Percentiles rank a stretch among this genome's conserved stretches.
These are phyloP conservation scores for Brachionus manjavacas DNA, from an alignment of 1,140 invertebrate genomes.

Conservation along the genomic window DNA sequence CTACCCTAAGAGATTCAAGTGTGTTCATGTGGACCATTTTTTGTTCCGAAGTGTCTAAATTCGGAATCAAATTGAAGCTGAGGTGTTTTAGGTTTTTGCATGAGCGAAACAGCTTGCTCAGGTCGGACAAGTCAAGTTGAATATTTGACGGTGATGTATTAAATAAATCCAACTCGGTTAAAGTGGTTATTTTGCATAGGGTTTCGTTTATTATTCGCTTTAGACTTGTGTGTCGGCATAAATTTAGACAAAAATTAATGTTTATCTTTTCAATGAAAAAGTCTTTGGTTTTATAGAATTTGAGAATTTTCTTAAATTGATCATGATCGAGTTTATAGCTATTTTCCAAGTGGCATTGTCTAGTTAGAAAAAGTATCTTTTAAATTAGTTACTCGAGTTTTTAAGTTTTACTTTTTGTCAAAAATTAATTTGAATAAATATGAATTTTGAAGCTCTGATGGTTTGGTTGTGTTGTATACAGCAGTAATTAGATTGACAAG, in stretches of 20 bases:
- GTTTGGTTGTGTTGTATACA: neutral
- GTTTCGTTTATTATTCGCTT: neutral
- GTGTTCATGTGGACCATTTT: neutral
- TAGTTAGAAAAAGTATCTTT: neutral
- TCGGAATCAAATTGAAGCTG: neutral
- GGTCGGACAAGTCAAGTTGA: neutral
- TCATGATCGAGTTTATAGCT: neutral
- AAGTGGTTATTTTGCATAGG: neutral
- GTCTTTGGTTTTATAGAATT: constrained; percentile 5
- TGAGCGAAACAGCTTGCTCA: neutral
- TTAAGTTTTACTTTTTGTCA: neutral
- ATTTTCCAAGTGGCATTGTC: neutral
- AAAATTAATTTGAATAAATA: constrained; percentile 12
- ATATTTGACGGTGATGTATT: neutral
- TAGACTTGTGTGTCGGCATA: neutral
- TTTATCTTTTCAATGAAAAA: neutral
- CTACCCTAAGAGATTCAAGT: neutral
- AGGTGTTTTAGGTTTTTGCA: neutral
- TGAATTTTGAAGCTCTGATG: neutral
- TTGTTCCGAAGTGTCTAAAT: neutral
- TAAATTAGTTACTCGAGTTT: neutral
- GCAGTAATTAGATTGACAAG: neutral
- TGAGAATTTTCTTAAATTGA: neutral
- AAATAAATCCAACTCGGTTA: neutral
- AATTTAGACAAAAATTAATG: neutral